Conservation (phyloP, 2,888 invertebrate species). For the Heliothis peltigera region DNA sequence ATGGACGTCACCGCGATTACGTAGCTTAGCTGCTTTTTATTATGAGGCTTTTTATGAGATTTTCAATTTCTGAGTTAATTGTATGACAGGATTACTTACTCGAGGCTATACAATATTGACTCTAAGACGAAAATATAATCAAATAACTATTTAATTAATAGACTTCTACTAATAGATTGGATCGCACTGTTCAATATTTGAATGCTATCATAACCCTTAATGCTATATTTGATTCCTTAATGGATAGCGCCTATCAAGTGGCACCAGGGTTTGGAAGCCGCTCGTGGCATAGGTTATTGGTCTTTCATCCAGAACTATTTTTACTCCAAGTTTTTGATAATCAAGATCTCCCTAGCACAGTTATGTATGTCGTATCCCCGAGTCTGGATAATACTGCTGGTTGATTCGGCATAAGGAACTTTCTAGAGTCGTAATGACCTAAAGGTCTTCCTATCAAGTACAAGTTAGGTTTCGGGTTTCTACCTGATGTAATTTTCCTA, state of each 20-base stretch:
- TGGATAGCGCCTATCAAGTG: constrained; percentile 42
- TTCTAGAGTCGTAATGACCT: no score
- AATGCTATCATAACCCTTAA: constrained; percentile 23
- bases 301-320: constrained; percentile 3
- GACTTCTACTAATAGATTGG: constrained; percentile 16
- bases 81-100: not conserved
- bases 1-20: constrained; percentile 73
- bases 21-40: constrained; percentile 46
- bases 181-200: constrained; percentile 19
- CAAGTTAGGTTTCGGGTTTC: no score
- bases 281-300: constrained; percentile 26
- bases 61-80: not conserved
- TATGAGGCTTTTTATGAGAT: constrained; percentile 2
- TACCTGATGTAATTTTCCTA: no score
- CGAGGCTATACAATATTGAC: not conserved
- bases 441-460: no score
- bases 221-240: constrained; percentile 31
- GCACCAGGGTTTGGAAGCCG: constrained; percentile 27
- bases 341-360: not conserved
- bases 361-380: not conserved
- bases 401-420: no score
- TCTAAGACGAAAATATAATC: constrained; percentile 14
- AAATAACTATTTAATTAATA: constrained; percentile 13
- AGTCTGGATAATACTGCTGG: not conserved
- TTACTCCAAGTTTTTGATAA: not conserved